Evolutionary conservation across 1,140 invertebrate genomes (phyloP).

Genomic region (Musca vetustissima): DNA sequence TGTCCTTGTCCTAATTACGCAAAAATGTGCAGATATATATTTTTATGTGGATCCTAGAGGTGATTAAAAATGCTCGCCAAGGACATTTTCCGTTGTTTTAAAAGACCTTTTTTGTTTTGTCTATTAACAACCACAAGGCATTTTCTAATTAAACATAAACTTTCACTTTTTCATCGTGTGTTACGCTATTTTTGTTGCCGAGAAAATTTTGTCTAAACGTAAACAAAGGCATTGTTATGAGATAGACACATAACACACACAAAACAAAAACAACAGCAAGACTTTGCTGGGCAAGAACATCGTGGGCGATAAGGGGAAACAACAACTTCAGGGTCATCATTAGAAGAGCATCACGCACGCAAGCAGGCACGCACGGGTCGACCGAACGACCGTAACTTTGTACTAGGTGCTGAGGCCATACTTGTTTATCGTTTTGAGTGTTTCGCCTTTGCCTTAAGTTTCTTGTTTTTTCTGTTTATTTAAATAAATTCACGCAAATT

Average conservation of each 20-base stretch:
- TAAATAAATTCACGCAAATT: slow-evolving; percentile 18
- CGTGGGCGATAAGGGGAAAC: not conserved
- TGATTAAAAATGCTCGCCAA: no score
- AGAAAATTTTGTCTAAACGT: slow-evolving; percentile 2
- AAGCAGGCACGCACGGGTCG: no score
- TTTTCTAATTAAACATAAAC: slow-evolving; percentile 24
- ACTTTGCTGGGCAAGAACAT: not conserved
- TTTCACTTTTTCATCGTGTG: not conserved
- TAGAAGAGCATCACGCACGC: slow-evolving; percentile 16
- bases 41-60: no score
- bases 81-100: no score
- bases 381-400: not conserved
- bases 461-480: not conserved
- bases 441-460: no score
- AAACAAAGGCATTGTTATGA: not conserved
- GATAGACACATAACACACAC: not conserved
- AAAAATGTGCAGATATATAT: no score
- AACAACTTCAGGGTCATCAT: slow-evolving; percentile 16
- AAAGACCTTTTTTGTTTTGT: no score
- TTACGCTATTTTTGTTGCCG: not conserved
- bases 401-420: not conserved
- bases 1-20: no score
- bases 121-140: slow-evolving; percentile 19
- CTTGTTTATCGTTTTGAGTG: no score
- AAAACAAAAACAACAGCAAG: no score